Evolutionary conservation across 2,888 invertebrate species (phyloP).

Genomic region (Acrocyrtus sp.): DNA sequence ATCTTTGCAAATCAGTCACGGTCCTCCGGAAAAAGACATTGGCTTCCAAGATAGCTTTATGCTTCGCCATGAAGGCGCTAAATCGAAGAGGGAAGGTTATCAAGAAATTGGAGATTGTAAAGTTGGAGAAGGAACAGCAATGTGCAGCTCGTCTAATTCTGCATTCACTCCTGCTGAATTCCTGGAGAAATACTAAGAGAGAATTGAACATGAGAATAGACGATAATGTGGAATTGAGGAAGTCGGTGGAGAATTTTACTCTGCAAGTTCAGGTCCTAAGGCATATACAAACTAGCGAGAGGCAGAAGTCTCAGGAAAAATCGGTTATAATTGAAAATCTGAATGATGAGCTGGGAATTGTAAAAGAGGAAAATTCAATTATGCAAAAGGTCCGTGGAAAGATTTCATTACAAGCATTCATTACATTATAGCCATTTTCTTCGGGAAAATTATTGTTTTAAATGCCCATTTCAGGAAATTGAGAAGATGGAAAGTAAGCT

Average conservation of each 20-base stretch:
- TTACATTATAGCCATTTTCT: no score
- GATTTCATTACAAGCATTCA: neutral
- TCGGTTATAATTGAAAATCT: constrained; percentile 31
- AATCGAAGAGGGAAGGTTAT: constrained; percentile 18
- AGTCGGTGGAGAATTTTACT: constrained; percentile 57
- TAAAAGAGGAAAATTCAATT: constrained; percentile 35
- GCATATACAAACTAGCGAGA: constrained; percentile 52
- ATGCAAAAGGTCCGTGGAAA: constrained; percentile 19
- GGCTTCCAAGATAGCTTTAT: constrained; percentile 22
- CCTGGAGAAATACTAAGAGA: constrained; percentile 46
- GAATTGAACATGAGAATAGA: constrained; percentile 39
- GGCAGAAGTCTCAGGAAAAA: constrained; percentile 45
- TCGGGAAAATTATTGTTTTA: no score
- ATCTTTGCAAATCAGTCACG: constrained; percentile 1
- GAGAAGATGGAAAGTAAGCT: constrained; percentile 55
- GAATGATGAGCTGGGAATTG: constrained; percentile 23
- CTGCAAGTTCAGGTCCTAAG: constrained; percentile 57
- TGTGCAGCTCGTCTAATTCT: constrained; percentile 55
- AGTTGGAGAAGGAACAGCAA: constrained; percentile 31
- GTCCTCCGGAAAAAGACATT: constrained; percentile 2
- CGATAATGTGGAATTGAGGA: constrained; percentile 47
- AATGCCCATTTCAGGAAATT: constrained; percentile 44
- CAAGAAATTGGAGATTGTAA: neutral
- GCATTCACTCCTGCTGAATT: constrained; percentile 52
- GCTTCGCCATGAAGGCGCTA: constrained; percentile 44